These are phyloP conservation scores for Peromyscus polionotus DNA, from an alignment of 2,113 vertebrate genomes.

Conservation along the genomic window DNA sequence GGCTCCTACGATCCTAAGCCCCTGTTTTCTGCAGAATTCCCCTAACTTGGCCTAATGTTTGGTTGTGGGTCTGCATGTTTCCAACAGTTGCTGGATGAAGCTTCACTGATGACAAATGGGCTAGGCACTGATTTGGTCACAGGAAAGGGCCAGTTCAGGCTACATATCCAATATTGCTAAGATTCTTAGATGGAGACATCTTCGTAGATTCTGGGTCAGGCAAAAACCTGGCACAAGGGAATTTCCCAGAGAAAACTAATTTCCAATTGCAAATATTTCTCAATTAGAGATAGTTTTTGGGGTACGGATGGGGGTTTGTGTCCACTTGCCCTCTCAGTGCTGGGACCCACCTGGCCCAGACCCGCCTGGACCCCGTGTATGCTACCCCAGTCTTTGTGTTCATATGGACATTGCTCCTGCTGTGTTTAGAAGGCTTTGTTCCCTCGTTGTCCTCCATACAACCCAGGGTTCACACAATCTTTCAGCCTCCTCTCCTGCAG, in stretches of 20 bases:
- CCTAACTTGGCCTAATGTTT: too few species aligned
- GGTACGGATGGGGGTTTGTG: neutral
- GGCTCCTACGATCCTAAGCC: rapidly evolving
- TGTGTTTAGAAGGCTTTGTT: neutral
- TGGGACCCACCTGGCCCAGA: neutral
- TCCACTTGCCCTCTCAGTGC: neutral
- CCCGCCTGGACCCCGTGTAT: neutral
- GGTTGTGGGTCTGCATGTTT: too few species aligned
- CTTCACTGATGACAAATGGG: too few species aligned
- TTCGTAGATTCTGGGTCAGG: too few species aligned
- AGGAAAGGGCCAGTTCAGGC: too few species aligned
- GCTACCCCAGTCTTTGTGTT: neutral
- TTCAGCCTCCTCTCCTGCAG: neutral
- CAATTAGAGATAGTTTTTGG: neutral
- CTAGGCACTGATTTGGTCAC: too few species aligned
- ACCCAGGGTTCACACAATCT: neutral
- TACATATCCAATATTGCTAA: too few species aligned
- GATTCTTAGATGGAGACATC: too few species aligned
- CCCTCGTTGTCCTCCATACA: neutral
- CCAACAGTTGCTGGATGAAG: too few species aligned
- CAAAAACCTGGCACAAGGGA: too few species aligned
- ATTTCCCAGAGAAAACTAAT: neutral
- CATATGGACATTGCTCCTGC: neutral
- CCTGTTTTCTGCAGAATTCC: too few species aligned
- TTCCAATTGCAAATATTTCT: neutral